Percentiles rank a stretch among this genome's conserved stretches.
Conservation (phyloP, 2,888 invertebrate species). For the Serrognathus titanus region DNA sequence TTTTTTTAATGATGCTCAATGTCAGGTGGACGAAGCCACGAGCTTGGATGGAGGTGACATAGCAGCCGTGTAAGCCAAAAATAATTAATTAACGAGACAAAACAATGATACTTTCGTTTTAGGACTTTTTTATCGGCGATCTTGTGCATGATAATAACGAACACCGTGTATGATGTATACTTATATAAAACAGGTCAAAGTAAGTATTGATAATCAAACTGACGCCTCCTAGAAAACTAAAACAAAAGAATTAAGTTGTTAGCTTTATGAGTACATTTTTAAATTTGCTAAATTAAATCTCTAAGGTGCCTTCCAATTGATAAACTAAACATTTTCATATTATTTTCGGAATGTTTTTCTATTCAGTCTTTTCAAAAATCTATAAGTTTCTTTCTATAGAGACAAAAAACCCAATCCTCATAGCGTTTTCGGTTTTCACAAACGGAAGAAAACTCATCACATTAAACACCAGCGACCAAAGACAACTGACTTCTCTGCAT, state of each 20-base stretch:
- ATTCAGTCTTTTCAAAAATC: too few species aligned
- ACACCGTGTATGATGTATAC: background rate
- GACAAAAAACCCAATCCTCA: background rate
- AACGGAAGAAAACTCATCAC: background rate
- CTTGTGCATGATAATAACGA: background rate
- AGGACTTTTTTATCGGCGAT: background rate
- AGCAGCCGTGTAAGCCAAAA: background rate
- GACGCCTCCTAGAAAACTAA: too few species aligned
- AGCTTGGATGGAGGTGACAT: background rate
- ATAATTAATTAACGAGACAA: background rate
- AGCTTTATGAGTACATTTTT: too few species aligned
- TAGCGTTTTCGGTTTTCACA: constrained; percentile 1
- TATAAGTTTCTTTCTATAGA: too few species aligned
- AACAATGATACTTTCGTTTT: background rate
- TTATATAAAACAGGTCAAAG: background rate
- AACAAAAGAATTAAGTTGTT: too few species aligned
- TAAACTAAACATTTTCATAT: too few species aligned
- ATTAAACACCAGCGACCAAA: background rate
- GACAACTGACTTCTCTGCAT: background rate
- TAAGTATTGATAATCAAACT: background rate
- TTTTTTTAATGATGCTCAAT: background rate
- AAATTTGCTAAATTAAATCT: too few species aligned
- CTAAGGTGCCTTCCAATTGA: too few species aligned
- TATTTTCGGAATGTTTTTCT: too few species aligned
- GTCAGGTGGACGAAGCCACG: background rate